A percentile compares a stretch with the other conserved stretches of the same genome.
phyloP scores from a whole-genome alignment of 2,113 vertebrate species.

The Anas platyrhynchos region DNA sequence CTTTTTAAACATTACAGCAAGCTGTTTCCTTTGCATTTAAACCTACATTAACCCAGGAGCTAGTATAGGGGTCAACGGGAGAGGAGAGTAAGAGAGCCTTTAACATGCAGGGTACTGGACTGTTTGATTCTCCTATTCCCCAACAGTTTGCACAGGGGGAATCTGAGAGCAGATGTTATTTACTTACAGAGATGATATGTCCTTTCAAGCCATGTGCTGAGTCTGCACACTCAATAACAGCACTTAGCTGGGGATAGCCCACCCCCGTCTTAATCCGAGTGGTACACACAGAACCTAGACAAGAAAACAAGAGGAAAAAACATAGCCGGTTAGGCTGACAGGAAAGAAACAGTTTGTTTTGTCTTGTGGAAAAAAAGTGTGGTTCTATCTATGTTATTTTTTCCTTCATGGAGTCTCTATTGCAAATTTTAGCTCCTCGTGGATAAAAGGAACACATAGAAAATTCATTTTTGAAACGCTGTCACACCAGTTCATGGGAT shows the following conservation, averaged over 20 bases:
- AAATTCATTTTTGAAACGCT: constrained; percentile 5
- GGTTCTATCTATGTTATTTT: background rate
- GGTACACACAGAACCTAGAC: constrained; percentile 94
- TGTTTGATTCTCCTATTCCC: background rate
- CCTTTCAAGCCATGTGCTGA: constrained; percentile 97
- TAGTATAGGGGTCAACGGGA: background rate
- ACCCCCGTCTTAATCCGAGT: constrained; percentile 98
- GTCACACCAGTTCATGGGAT: background rate
- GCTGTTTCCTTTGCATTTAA: background rate
- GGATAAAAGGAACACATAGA: background rate
- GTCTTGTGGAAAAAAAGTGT: background rate
- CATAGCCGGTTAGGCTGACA: background rate
- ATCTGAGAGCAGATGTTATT: background rate
- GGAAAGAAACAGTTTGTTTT: background rate
- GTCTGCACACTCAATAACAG: constrained; percentile 98
- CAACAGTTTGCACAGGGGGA: background rate
- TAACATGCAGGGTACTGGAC: background rate
- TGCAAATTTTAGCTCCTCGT: background rate
- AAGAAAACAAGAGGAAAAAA: background rate
- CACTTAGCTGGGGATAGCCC: constrained; percentile 96
- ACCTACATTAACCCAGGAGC: background rate
- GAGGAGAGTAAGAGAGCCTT: background rate
- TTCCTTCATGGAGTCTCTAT: background rate
- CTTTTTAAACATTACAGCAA: background rate
- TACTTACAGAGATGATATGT: constrained; percentile 97